phyloP scores from a whole-genome alignment of 2,113 vertebrate genomes.

The Collichthys lucidus region DNA sequence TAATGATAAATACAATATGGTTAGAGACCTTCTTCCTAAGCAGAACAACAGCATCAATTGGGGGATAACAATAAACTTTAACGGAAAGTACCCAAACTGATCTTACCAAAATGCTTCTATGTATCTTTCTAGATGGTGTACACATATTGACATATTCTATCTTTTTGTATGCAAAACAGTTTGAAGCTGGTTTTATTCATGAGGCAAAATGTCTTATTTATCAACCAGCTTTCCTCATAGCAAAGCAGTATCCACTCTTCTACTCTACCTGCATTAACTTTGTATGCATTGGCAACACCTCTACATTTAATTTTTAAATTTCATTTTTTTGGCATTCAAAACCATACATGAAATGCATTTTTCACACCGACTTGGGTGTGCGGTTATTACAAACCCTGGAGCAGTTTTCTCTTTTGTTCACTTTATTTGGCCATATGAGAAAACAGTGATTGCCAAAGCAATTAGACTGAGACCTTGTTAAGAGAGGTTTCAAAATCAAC shows the following conservation, averaged over 20 bases:
- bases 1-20: background rate
- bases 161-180: too few species aligned
- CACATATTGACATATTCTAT: too few species aligned
- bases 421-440: constrained; percentile 58
- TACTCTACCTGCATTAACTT: background rate
- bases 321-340: constrained; percentile 30
- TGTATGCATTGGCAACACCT: background rate
- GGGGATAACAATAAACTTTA: too few species aligned
- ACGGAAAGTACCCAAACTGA: too few species aligned
- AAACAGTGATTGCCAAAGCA: constrained; percentile 50
- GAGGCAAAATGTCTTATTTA: background rate
- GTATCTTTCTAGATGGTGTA: too few species aligned
- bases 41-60: background rate
- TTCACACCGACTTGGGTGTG: constrained; percentile 51
- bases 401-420: constrained; percentile 58
- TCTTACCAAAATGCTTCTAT: too few species aligned
- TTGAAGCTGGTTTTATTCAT: background rate
- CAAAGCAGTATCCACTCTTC: background rate
- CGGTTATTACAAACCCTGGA: constrained; percentile 56
- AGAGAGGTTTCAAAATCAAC: constrained; percentile 50
- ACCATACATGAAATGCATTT: constrained; percentile 44
- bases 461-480: constrained; percentile 64
- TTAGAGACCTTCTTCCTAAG: background rate
- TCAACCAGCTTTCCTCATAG: background rate
- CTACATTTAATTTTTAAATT: background rate